These are phyloP conservation scores for Papilio helenus DNA, from an alignment of 1,140 invertebrate species.

Conservation along the genomic window DNA sequence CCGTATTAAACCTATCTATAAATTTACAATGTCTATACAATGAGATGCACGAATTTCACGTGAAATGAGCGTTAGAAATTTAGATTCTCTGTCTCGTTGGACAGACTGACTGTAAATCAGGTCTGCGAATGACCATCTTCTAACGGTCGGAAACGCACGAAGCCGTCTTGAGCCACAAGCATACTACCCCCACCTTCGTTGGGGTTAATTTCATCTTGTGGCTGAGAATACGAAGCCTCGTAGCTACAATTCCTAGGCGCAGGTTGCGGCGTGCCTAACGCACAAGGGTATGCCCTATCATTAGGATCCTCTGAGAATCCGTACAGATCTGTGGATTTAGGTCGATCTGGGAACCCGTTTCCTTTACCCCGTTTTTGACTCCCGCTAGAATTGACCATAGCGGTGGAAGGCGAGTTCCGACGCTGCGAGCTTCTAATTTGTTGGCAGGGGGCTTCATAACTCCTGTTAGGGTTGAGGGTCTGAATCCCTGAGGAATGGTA, in stretches of 20 bases:
- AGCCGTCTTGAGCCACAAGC: slow-evolving; percentile 93
- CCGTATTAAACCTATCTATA: slow-evolving; percentile 59
- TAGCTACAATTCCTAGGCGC: slow-evolving; percentile 71
- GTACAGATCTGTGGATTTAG: slow-evolving; percentile 83
- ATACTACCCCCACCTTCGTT: slow-evolving; percentile 84
- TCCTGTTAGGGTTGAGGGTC: slow-evolving; percentile 78
- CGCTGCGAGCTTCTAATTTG: slow-evolving; percentile 73
- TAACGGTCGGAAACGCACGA: slow-evolving; percentile 90
- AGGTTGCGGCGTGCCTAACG: slow-evolving; percentile 63
- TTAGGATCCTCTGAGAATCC: slow-evolving; percentile 83
- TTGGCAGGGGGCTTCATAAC: slow-evolving; percentile 69
- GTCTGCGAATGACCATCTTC: slow-evolving; percentile 84
- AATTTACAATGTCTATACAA: slow-evolving; percentile 67
- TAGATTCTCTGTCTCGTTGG: slow-evolving; percentile 62
- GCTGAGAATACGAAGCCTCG: slow-evolving; percentile 77
- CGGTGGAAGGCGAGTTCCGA: slow-evolving; percentile 76
- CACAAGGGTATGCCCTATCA: slow-evolving; percentile 74
- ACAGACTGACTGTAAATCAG: slow-evolving; percentile 78
- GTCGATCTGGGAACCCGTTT: slow-evolving; percentile 73
- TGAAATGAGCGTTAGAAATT: slow-evolving; percentile 60
- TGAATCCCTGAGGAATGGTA: slow-evolving; percentile 81
- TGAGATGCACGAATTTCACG: slow-evolving; percentile 39
- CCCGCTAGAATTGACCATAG: slow-evolving; percentile 76
- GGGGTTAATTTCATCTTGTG: slow-evolving; percentile 70
- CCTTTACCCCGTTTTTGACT: slow-evolving; percentile 78